phyloP scores from a whole-genome alignment of 2,113 vertebrate species.

The Dermatemys mawii region DNA sequence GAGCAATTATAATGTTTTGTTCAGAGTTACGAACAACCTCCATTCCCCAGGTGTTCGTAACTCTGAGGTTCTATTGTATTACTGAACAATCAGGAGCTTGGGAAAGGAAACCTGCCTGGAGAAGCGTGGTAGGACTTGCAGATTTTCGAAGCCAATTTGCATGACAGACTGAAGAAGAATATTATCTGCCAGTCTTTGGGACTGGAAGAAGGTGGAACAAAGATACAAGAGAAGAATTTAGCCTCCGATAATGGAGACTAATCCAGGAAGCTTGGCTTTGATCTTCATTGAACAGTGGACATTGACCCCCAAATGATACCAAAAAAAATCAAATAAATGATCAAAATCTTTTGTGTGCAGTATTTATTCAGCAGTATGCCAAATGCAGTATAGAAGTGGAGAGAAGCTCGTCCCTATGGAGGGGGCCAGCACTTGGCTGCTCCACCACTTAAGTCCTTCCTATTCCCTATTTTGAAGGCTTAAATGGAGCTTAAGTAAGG shows the following conservation, averaged over 20 bases:
- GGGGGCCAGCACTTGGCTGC: background rate
- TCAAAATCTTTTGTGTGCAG: background rate
- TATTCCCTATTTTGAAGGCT: background rate
- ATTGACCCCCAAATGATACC: background rate
- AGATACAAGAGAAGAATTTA: background rate
- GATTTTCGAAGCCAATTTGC: conserved; percentile 29
- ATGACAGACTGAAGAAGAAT: conserved; percentile 12
- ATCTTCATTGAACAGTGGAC: background rate
- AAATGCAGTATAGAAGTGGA: background rate
- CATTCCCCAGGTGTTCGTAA: too few species aligned
- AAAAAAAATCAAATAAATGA: background rate
- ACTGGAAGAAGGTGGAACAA: conserved; percentile 17
- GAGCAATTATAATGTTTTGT: too few species aligned
- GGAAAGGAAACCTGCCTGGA: conserved; percentile 39
- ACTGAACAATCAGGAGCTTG: conserved; percentile 31
- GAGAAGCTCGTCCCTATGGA: accelerated
- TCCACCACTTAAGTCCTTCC: background rate
- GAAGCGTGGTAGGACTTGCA: conserved; percentile 39
- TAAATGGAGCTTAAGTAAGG: background rate
- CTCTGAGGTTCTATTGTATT: background rate
- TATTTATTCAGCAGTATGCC: background rate
- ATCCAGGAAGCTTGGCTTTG: background rate
- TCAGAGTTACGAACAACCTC: too few species aligned
- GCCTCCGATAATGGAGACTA: background rate
- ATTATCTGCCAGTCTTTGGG: conserved; percentile 41